phyloP scores from a whole-genome alignment of 2,113 vertebrate genomes.

The Corydoras maculifer region DNA sequence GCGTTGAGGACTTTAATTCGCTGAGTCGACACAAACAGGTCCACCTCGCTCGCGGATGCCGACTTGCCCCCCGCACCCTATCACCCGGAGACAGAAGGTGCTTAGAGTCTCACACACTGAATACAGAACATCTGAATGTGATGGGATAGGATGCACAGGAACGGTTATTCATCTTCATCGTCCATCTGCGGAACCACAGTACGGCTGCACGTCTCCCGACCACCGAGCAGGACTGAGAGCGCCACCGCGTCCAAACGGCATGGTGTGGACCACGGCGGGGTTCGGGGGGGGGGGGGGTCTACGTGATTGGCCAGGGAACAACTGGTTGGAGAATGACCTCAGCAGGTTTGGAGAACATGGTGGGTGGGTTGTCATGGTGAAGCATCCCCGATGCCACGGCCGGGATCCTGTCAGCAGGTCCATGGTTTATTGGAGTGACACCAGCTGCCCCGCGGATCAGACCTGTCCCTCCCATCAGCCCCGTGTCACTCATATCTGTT shows the following conservation, averaged over 20 bases:
- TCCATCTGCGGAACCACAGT: too few species aligned
- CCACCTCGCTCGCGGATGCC: conserved; percentile 83
- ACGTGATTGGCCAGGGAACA: not conserved
- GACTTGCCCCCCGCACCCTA: conserved; percentile 81
- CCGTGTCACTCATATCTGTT: conserved; percentile 23
- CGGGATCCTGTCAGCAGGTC: conserved; percentile 40
- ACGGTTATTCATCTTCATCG: too few species aligned
- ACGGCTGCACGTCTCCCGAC: too few species aligned
- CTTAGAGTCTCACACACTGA: not conserved
- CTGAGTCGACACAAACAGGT: conserved; percentile 96
- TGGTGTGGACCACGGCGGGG: not conserved
- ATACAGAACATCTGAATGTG: too few species aligned
- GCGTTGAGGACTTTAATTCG: conserved; percentile 98
- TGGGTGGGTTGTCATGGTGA: conserved; percentile 41
- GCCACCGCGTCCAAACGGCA: conserved; percentile 13
- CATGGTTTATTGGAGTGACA: conserved; percentile 48
- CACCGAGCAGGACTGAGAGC: too few species aligned
- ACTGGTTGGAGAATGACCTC: not conserved
- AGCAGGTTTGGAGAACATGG: conserved; percentile 4
- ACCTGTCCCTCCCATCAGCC: conserved; percentile 25
- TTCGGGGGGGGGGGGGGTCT: not conserved
- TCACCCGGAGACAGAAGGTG: not conserved
- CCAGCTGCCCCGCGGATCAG: conserved; percentile 29
- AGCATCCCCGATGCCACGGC: conserved; percentile 47
- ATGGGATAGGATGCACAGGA: too few species aligned